These are phyloP conservation scores for Apostichopus japonicus DNA, from an alignment of 35 echinoderm and acorn worm genomes.

Conservation along the genomic window DNA sequence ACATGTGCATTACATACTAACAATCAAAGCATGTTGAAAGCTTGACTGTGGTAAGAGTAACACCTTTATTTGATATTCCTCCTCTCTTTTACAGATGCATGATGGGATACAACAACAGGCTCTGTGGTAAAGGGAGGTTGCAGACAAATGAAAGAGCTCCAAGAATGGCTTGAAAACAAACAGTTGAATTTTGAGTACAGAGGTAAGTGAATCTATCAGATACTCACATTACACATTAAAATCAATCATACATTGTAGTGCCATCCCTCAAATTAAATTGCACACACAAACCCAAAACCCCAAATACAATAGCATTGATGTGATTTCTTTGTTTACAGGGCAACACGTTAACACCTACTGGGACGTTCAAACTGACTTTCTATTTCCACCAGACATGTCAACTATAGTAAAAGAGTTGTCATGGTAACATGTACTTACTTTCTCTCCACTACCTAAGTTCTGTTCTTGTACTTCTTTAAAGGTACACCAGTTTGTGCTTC, in stretches of 20 bases:
- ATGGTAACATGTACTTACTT: constrained; percentile 48
- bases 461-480: constrained; percentile 78
- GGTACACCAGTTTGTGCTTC: constrained; percentile 76
- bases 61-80: background rate
- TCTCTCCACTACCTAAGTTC: constrained; percentile 91
- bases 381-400: no score
- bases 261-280: no score
- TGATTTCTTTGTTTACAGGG: no score
- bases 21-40: background rate
- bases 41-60: constrained; percentile 7
- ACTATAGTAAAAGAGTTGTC: no score
- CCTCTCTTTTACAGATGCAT: constrained; percentile 37
- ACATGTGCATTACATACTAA: background rate
- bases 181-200: no score
- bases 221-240: no score
- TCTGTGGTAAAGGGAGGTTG: constrained; percentile 24
- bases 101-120: background rate
- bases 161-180: background rate
- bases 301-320: no score
- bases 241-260: no score
- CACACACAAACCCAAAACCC: no score
- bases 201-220: no score
- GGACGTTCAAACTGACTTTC: no score
- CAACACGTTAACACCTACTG: no score
- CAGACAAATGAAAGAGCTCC: background rate